A percentile compares a stretch with the other conserved stretches of the same genome.
Conservation (phyloP, 1,140 invertebrate species). For the Agrypnia vestita region DNA sequence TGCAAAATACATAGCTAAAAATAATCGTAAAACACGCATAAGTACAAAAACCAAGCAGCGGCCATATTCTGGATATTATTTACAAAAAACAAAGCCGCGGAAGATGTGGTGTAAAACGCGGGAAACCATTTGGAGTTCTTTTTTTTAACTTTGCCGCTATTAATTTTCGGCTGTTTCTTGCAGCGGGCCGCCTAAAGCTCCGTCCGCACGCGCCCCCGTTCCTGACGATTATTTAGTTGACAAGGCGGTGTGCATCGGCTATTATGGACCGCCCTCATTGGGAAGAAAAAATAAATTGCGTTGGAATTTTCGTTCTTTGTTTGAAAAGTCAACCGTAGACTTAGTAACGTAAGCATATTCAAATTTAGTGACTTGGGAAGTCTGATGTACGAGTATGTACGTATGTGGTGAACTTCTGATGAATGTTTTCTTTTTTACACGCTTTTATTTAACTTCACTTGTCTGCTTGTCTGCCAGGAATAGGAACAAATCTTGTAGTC, state of each 20-base stretch:
- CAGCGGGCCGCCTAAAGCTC: slow-evolving; percentile 31
- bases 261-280: neutral
- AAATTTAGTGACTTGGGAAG: too few species aligned
- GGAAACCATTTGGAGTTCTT: slow-evolving; percentile 58
- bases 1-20: slow-evolving; percentile 21
- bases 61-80: slow-evolving; percentile 52
- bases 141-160: slow-evolving; percentile 43
- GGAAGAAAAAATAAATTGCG: neutral
- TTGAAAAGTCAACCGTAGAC: neutral
- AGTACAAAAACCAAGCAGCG: slow-evolving; percentile 38
- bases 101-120: slow-evolving; percentile 59
- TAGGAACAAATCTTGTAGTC: too few species aligned
- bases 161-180: slow-evolving; percentile 48
- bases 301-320: neutral
- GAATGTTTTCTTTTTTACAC: too few species aligned
- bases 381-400: too few species aligned
- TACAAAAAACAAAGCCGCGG: slow-evolving; percentile 53
- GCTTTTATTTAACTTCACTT: too few species aligned
- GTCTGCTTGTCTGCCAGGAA: too few species aligned
- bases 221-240: slow-evolving; percentile 34
- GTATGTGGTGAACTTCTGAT: too few species aligned
- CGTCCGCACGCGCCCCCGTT: slow-evolving; percentile 45
- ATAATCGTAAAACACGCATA: slow-evolving; percentile 32
- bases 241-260: slow-evolving; percentile 13
- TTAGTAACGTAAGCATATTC: too few species aligned